Base-by-base conservation (phyloP, 1,140 invertebrate species). In the Nilaparvata lugens region DNA sequence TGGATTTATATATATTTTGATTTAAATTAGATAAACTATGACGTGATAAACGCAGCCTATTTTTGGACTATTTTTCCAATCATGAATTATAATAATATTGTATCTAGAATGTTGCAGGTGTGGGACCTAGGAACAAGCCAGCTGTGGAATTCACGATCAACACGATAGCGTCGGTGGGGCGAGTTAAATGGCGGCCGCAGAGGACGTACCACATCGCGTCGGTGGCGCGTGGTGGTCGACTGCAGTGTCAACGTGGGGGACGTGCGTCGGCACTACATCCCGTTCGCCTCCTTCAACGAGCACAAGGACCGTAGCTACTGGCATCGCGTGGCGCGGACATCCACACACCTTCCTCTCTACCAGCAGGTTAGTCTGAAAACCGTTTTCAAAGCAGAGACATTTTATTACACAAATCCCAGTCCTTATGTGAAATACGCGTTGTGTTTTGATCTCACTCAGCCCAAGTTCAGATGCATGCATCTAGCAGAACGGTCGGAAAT, bases 161-260 rank as follows among this genome's bases (percentile, higher is more conserved):
- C 69, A 97, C 93, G 0, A 96, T 97, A 62, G 94, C 94, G 5
- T 93, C 94, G 0, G 93, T 98, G 11, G 91, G 93, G 0, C 81
- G 88, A 64, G 86, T 97, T 13, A 95, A 93, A 74, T 98, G 95
- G 95, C 79, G 95, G 43, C 95, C 95, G 0, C 86, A 93, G 68
- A 80, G 87, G 65, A 92, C 87, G 75, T 88, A 86, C 76, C 92
- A 97, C 66, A 92, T 98, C 66, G 91, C 93, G 5, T 95, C 88
- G 70, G 91, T 89, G 68, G 90, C 93, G 4, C n/a, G 75, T 95
- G 11, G 87, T 95, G 16, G 83, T 96, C 35, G 95, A 98, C 74
- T 95, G 89, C 68, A 91, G 86, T 67, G 86, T 98, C 51, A 94
- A 95, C 77, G 85, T 98, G 42, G 98, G 95, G 95, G 95, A 98